A percentile compares a stretch with the other conserved stretches of the same genome.
Conservation (phyloP, 2,888 invertebrate genomes). For the Scaeva pyrastri region DNA sequence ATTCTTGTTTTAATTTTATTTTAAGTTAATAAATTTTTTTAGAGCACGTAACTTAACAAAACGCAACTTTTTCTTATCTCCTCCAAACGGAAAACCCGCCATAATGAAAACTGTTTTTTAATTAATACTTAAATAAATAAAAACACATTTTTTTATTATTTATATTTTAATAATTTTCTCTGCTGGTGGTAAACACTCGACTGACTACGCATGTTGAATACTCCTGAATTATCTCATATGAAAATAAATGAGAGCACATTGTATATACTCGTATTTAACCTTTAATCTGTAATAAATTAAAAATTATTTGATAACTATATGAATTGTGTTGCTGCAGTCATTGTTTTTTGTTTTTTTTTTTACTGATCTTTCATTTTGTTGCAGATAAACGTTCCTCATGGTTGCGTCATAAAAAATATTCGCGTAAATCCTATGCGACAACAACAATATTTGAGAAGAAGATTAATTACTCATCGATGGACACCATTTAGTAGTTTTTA, state of each 20-base stretch:
- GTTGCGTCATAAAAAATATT: conserved; percentile 82
- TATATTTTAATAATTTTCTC: conserved; percentile 25
- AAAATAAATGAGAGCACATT: neutral
- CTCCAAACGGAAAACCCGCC: neutral
- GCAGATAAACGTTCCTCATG: conserved; percentile 82
- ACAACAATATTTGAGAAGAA: conserved; percentile 73
- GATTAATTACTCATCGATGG: conserved; percentile 65
- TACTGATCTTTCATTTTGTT: conserved; percentile 31
- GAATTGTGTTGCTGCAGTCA: neutral
- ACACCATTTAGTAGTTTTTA: conserved; percentile 66
- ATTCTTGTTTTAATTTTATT: too few species aligned
- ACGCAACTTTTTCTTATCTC: too few species aligned
- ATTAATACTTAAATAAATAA: conserved; percentile 31
- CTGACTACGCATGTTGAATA: neutral
- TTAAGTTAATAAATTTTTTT: too few species aligned
- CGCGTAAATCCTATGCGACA: conserved; percentile 76
- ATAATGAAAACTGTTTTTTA: neutral
- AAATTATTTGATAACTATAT: neutral
- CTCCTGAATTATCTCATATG: neutral
- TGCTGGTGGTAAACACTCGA: conserved; percentile 26
- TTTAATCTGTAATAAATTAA: neutral
- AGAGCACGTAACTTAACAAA: too few species aligned
- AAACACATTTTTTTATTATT: conserved; percentile 10
- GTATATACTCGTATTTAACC: too few species aligned
- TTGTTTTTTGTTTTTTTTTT: neutral